Percentiles rank a stretch among this genome's conserved stretches.
Evolutionary conservation across 1,140 invertebrate species (phyloP).

Genomic region (Trachymyrmex septentrionalis): DNA sequence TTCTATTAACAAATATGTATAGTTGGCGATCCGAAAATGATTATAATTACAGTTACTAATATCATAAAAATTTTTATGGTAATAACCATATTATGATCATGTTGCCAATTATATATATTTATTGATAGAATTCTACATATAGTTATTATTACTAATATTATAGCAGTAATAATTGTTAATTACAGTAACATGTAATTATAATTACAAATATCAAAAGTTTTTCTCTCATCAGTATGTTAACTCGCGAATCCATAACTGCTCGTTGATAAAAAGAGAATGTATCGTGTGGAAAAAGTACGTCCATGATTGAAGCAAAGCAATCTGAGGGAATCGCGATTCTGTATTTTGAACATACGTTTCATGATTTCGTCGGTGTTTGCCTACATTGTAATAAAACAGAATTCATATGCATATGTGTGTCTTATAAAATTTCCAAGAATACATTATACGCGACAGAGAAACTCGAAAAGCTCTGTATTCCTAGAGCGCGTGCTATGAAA

Average conservation of each 20-base stretch:
- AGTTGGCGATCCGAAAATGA: too few species aligned
- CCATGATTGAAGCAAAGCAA: neutral
- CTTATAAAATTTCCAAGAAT: constrained; percentile 31
- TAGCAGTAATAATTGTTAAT: too few species aligned
- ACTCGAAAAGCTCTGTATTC: neutral
- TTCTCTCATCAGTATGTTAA: too few species aligned
- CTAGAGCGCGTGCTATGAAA: neutral
- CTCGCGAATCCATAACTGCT: neutral
- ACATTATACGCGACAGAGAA: constrained; percentile 13
- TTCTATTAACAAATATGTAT: too few species aligned
- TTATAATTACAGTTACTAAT: too few species aligned
- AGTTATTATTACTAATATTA: too few species aligned
- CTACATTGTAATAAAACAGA: neutral
- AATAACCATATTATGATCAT: too few species aligned
- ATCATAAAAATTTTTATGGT: too few species aligned
- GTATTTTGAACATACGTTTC: neutral
- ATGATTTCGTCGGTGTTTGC: neutral
- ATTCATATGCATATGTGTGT: neutral
- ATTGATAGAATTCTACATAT: too few species aligned
- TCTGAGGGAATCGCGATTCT: neutral
- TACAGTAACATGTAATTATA: too few species aligned
- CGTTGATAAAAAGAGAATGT: neutral
- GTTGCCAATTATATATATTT: too few species aligned
- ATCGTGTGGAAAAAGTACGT: neutral
- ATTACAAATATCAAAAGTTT: too few species aligned